These are phyloP conservation scores for Dipodomys merriami DNA, from an alignment of 2,113 vertebrate genomes.

Conservation along the genomic window DNA sequence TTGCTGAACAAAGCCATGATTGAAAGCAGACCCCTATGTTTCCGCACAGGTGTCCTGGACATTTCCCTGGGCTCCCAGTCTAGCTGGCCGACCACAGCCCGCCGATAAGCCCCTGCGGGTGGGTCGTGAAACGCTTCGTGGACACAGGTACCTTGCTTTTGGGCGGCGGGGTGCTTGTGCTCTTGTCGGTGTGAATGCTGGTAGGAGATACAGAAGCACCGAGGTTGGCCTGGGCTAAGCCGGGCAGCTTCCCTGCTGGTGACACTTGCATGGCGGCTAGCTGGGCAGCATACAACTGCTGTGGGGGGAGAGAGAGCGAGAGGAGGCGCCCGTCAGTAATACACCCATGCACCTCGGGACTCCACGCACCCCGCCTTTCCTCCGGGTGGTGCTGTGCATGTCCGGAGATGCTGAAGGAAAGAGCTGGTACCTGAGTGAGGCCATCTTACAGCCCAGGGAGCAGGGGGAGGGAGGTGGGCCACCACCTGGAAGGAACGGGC, in stretches of 20 bases:
- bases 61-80: too few species aligned
- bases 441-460: slow-evolving; percentile 77
- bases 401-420: slow-evolving; percentile 73
- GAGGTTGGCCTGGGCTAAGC: slow-evolving; percentile 93
- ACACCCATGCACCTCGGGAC: slow-evolving; percentile 16
- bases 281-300: slow-evolving; percentile 99
- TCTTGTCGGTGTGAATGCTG: slow-evolving; percentile 95
- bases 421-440: slow-evolving; percentile 76
- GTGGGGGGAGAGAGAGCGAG: slow-evolving; percentile 59
- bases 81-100: too few species aligned
- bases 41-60: background rate
- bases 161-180: slow-evolving; percentile 93
- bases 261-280: slow-evolving; percentile 99
- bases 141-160: slow-evolving; percentile 94
- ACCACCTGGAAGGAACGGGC: slow-evolving; percentile 79
- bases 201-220: slow-evolving; percentile 94
- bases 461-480: slow-evolving; percentile 82
- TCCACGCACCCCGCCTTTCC: slow-evolving; percentile 46
- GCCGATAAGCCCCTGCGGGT: too few species aligned
- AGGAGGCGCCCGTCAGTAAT: slow-evolving; percentile 80
- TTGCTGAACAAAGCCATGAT: background rate
- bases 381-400: slow-evolving; percentile 79
- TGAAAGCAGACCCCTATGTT: background rate
- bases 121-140: background rate
- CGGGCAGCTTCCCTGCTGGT: slow-evolving; percentile 96